Evolutionary conservation across 37 sponge, comb jelly and placozoan genomes (phyloP).

Genomic region (Amphimedon queenslandica): DNA sequence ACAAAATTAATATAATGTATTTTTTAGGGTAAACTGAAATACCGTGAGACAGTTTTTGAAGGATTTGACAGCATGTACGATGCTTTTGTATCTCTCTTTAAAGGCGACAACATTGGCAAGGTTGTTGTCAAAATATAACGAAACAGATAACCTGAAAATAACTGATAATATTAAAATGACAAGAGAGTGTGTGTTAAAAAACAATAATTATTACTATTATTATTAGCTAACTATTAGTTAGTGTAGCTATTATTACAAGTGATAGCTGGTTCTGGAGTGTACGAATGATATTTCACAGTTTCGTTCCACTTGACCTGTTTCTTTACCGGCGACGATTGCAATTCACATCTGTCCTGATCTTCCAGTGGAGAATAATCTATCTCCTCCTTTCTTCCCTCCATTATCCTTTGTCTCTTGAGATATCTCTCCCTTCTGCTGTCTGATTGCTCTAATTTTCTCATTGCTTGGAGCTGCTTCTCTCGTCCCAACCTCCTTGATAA

Average conservation of each 20-base stretch:
- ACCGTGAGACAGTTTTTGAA: constrained; percentile 50
- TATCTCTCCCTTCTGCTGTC: not conserved
- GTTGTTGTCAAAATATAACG: constrained; percentile 67
- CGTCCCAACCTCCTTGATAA: not conserved
- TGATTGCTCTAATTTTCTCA: constrained; percentile 6
- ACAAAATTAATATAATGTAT: not conserved
- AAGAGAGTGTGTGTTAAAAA: no score
- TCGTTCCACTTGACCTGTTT: constrained; percentile 10
- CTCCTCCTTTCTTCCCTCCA: no score
- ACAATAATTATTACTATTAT: no score
- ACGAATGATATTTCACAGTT: not conserved
- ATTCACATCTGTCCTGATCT: not conserved
- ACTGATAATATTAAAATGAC: no score
- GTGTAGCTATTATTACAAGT: no score
- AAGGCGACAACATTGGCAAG: constrained; percentile 59
- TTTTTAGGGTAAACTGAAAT: constrained; percentile 56
- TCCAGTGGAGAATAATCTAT: not conserved
- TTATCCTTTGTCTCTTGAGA: not conserved
- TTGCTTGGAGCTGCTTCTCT: constrained; percentile 9
- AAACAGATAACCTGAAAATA: no score
- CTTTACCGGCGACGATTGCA: not conserved
- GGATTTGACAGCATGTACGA: constrained; percentile 82
- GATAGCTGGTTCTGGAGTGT: no score
- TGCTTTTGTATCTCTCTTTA: constrained; percentile 70
- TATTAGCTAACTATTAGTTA: no score